Evolutionary conservation across 1,140 invertebrate genomes (phyloP), one percentile per base, ranked within the genome.

Genomic region (Phymastichus coffea): DNA sequence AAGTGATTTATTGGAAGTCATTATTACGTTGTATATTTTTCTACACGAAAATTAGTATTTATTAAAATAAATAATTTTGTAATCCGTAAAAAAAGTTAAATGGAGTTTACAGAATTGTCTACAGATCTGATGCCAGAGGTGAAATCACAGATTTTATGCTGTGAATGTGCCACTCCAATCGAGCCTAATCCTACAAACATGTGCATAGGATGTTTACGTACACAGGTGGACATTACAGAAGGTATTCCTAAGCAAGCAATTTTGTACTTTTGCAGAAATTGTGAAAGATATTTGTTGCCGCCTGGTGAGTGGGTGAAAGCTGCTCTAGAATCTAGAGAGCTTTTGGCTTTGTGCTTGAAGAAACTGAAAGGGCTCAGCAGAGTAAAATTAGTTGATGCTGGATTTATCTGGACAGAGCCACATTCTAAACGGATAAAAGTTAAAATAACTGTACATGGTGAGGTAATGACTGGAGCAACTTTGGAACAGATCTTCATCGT

Each of bases 391-490:
- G 84, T 98, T 40, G 96, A 99, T 86, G 97, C 98, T 48, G 88
- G 89, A 6, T 99, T 99, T 82, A 85, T 98, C 3, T 99, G 97
- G 97, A 99, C 97, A 28, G 98, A 99, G 74, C 95, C 97, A 55
- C 97, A 99, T 84, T 99, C 97, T 0, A 97, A 95, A 79, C 85
- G 97, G 60, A 87, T 99, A 23, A 99, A 99, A 83, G 88, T 94
- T 0, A 98, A 99, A 81, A 74, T 99, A 47, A 97, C 93, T 3
- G 88, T 99, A n/a, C 95, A 99, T 75, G 95, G 92, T 62, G 95
- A 99, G 84, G 92, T 94, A 3, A 81, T 91, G 66, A 87, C 87
- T 41, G 90, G 89, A 57, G 85, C 90, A n/a, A 83, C 93, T 37
- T 75, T 95, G 1, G 88, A 97, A 69, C 94, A 97, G 80, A 86